Conservation (phyloP, 2,113 vertebrate species). For the Benitochromis conjunctus region DNA sequence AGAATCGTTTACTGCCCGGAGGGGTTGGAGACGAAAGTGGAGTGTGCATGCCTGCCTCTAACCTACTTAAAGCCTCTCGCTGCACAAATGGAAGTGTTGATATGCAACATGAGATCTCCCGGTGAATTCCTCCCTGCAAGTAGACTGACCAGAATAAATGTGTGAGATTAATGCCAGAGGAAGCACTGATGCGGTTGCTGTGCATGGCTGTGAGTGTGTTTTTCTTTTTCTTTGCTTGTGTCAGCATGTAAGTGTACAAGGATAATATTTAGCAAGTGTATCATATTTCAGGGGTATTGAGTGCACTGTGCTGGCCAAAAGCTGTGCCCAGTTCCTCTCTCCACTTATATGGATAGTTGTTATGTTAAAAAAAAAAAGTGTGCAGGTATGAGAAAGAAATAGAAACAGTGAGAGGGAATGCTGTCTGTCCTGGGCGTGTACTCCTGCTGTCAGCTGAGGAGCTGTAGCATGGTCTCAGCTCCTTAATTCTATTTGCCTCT, state of each 20-base stretch:
- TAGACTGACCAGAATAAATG: conserved; percentile 63
- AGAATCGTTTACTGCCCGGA: conserved; percentile 63
- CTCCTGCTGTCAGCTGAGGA: conserved; percentile 34
- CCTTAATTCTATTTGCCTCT: conserved; percentile 59
- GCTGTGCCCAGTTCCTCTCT: background rate
- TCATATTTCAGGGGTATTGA: background rate
- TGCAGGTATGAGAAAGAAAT: conserved; percentile 1
- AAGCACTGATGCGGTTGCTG: conserved; percentile 6
- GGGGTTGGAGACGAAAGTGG: conserved; percentile 55
- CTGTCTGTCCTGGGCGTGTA: conserved; percentile 2
- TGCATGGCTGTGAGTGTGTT: background rate
- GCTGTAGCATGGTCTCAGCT: conserved; percentile 44
- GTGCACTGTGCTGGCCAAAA: background rate
- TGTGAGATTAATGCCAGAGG: conserved; percentile 52
- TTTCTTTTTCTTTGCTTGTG: conserved; percentile 16
- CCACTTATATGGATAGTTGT: background rate
- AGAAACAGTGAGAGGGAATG: background rate
- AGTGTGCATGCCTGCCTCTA: conserved; percentile 60
- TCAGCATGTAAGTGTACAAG: conserved; percentile 6
- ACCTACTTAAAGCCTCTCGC: conserved; percentile 61
- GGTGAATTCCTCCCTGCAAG: conserved; percentile 64
- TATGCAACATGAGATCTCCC: conserved; percentile 69
- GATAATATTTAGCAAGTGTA: background rate
- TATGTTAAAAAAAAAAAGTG: background rate
- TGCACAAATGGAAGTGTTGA: conserved; percentile 69